These are phyloP conservation scores for Charina bottae DNA, from an alignment of 2,113 vertebrate species.

Conservation along the genomic window DNA sequence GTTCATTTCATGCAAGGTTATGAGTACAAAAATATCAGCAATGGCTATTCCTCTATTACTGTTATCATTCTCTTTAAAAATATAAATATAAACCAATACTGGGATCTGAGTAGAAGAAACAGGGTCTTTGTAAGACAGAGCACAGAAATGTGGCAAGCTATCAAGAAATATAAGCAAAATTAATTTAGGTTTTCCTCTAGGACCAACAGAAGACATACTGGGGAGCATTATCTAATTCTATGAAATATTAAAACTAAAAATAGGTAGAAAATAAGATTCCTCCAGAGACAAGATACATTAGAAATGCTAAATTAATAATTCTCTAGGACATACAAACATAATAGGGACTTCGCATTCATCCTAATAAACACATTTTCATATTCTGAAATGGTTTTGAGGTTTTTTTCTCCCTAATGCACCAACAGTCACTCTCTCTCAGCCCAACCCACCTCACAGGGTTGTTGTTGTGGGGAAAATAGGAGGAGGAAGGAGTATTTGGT, in stretches of 20 bases:
- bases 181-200: not conserved
- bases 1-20: not conserved
- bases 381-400: not conserved
- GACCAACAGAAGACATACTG: not conserved
- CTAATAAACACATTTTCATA: not conserved
- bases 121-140: not conserved
- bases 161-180: not conserved
- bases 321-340: not conserved
- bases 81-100: not conserved
- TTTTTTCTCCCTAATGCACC: not conserved
- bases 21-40: not conserved
- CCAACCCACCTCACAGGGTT: too few relatives aligned
- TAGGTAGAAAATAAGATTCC: not conserved
- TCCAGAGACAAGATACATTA: not conserved
- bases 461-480: too few relatives aligned
- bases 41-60: not conserved
- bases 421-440: too few relatives aligned
- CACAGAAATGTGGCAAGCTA: not conserved
- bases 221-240: not conserved
- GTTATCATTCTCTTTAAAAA: not conserved
- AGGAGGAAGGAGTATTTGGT: too few relatives aligned
- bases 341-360: not conserved
- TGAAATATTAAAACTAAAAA: not conserved
- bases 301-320: not conserved
- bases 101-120: not conserved